phyloP scores from a whole-genome alignment of 92 coral and sea anemone species.

The Bergia sp. region DNA sequence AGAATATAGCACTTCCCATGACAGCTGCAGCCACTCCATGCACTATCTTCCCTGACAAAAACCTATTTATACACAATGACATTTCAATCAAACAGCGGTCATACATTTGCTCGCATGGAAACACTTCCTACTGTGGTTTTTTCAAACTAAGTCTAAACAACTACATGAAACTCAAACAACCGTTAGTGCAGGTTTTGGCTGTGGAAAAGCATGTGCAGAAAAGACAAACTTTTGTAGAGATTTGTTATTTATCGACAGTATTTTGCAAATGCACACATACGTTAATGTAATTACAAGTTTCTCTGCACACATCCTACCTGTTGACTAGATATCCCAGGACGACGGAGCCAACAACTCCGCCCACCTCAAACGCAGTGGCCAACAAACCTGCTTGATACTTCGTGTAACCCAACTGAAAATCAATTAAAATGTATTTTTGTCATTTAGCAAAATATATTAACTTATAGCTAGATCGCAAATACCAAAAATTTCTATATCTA shows the following conservation, averaged over 20 bases:
- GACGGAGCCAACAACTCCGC: slow-evolving; percentile 96
- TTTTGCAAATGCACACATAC: neutral
- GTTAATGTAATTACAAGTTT: too few relatives aligned
- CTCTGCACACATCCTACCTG: slow-evolving; percentile 57
- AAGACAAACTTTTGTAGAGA: too few relatives aligned
- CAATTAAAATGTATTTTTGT: neutral
- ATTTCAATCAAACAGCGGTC: neutral
- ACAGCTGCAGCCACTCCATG: slow-evolving; percentile 80
- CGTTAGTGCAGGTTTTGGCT: neutral
- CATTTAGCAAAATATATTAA: neutral
- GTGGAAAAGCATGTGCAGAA: neutral
- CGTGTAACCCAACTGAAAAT: slow-evolving; percentile 73
- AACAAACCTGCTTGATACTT: slow-evolving; percentile 90
- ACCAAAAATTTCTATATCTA: too few relatives aligned
- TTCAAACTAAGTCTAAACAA: neutral
- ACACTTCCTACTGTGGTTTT: neutral
- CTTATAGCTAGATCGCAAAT: too few relatives aligned
- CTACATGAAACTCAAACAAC: neutral
- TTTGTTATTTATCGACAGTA: too few relatives aligned
- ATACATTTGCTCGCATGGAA: neutral
- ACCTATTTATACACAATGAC: slow-evolving; percentile 35
- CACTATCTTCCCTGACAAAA: slow-evolving; percentile 79
- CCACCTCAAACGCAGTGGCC: slow-evolving; percentile 97
- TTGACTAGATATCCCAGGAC: slow-evolving; percentile 79
- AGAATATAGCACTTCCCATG: slow-evolving; percentile 81